Evolutionary conservation across 1,140 invertebrate genomes (phyloP), one percentile per base, ranked within the genome.

Genomic region (Scaptomyza graminum): DNA sequence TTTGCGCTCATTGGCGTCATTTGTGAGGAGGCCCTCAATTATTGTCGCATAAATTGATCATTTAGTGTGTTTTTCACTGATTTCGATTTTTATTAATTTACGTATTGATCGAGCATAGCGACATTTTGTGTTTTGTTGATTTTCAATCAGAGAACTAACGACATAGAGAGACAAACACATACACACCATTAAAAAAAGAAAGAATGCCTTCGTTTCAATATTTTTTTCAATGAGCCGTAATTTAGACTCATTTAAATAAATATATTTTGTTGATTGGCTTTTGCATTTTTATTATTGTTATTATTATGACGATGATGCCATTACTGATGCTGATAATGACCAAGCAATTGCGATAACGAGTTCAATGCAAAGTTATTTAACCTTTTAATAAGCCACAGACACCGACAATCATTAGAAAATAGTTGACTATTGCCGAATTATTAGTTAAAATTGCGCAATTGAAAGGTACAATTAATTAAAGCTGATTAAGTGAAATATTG

Each of bases 221-320:
- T 79, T 83, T 79, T 83, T 89, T 87, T 87, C 83, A 87, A 87
- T 87, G 83, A 87, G 83, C 75, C 84, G 84, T 87, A 87, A 87
- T 87, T 87, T 87, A 87, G 83, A 89, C 83, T 87, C 83, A 87
- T 87, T 87, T 87, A 87, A 87, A 87, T 87, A 87, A 89, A 87
- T 88, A 89, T 87, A 89, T 81, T 89, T 87, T 31, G 72, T 87
- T 88, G 83, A 88, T 88, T 87, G 83, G 75, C 83, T 88, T 76
- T 79, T 67, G 66, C 71, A 68, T 79, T 88, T 76, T 68, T 78
- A 61, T 74, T 60, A 64, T 55, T 34, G 1, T 34, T 9, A 64
- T 66, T 67, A 61, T 74, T 55, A 64, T 50, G 59, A 56, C 34
- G 57, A 59, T 69, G 71, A 41, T 65, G 64, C 12, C 59, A 50